A percentile compares a stretch with the other conserved stretches of the same genome.
These are phyloP conservation scores for Zalophus californianus DNA, from an alignment of 2,797 vertebrate species.

Conservation along the genomic window DNA sequence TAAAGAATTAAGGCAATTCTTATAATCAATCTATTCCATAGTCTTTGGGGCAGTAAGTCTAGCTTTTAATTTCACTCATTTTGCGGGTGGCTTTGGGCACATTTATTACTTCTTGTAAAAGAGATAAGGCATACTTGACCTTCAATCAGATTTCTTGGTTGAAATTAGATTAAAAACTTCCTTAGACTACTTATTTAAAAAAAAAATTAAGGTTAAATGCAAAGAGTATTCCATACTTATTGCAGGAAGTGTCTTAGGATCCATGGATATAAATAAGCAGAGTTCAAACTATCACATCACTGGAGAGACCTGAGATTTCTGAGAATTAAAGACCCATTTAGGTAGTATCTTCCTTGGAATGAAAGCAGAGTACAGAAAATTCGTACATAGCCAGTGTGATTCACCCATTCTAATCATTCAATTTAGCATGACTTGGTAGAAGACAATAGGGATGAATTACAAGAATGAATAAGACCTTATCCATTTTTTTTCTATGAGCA, in stretches of 20 bases:
- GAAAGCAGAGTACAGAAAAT: constrained; percentile 41
- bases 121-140: constrained; percentile 51
- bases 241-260: constrained; percentile 32
- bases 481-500: neutral
- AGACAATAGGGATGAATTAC: neutral
- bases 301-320: neutral
- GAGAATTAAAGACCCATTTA: constrained; percentile 55
- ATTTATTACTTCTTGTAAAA: constrained; percentile 48
- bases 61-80: constrained; percentile 62
- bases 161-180: constrained; percentile 71
- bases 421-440: neutral
- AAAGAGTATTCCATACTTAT: constrained; percentile 50
- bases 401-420: neutral
- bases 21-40: neutral
- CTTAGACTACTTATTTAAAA: constrained; percentile 49
- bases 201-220: constrained; percentile 62
- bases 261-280: constrained; percentile 30
- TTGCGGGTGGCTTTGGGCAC: neutral
- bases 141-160: constrained; percentile 61
- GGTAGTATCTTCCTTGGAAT: neutral
- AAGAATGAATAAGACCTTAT: neutral
- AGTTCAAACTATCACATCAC: constrained; percentile 32
- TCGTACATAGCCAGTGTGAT: neutral
- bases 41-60: neutral
- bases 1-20: constrained; percentile 7